A percentile compares a stretch with the other conserved stretches of the same genome.
phyloP scores from a whole-genome alignment of 2,797 vertebrate species.

The Percopsis omiscomaycus region DNA sequence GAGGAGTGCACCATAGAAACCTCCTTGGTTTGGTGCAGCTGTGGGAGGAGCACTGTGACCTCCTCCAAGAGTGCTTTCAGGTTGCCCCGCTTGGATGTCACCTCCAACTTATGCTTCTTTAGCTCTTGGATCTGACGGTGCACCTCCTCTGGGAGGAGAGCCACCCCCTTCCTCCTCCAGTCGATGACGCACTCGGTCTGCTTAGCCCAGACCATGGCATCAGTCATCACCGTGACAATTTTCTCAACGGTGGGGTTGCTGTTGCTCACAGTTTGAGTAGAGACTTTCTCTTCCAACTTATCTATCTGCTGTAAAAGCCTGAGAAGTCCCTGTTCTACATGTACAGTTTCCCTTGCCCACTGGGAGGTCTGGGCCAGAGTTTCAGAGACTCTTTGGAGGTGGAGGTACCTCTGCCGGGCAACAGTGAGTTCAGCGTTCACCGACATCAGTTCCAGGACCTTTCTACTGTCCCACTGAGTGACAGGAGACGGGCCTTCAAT shows the following conservation, averaged over 20 bases:
- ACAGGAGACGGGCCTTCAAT: constrained; percentile 36
- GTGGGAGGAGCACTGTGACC: constrained; percentile 69
- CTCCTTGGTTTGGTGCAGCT: constrained; percentile 65
- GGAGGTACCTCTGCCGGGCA: constrained; percentile 69
- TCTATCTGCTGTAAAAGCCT: constrained; percentile 75
- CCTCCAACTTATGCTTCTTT: constrained; percentile 77
- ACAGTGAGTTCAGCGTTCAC: constrained; percentile 78
- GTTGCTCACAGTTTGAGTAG: constrained; percentile 59
- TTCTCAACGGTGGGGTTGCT: constrained; percentile 72
- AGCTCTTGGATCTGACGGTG: constrained; percentile 83
- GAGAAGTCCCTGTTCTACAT: constrained; percentile 75
- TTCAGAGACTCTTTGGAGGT: constrained; percentile 76
- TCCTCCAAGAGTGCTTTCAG: constrained; percentile 78
- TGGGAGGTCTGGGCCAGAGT: constrained; percentile 73
- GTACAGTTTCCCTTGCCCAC: constrained; percentile 74
- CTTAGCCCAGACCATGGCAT: constrained; percentile 83
- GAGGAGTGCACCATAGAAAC: constrained; percentile 71
- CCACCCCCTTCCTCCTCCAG: constrained; percentile 69
- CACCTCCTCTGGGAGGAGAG: constrained; percentile 85
- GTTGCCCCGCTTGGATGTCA: constrained; percentile 77
- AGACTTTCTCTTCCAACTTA: constrained; percentile 58
- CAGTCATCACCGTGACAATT: constrained; percentile 75
- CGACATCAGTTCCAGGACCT: constrained; percentile 63
- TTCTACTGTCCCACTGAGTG: constrained; percentile 54
- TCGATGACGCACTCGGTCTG: constrained; percentile 74